phyloP scores from a whole-genome alignment of 2,797 vertebrate species.

The Acanthurus lineatus region DNA sequence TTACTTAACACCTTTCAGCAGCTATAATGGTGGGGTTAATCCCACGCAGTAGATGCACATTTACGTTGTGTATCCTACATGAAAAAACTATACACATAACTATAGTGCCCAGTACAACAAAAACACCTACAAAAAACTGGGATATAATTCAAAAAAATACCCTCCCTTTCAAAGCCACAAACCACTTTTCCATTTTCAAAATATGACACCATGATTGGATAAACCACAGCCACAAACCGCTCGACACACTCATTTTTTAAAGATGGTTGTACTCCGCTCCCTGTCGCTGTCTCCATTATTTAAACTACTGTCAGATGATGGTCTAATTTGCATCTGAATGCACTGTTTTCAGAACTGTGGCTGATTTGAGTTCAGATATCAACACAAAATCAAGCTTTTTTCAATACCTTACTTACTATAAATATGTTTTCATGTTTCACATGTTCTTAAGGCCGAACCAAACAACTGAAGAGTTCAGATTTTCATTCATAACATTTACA shows the following conservation, averaged over 20 bases:
- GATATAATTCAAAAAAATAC: neutral
- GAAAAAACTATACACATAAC: neutral
- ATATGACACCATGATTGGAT: neutral
- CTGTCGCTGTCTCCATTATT: neutral
- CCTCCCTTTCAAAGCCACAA: neutral
- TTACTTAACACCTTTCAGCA: constrained; percentile 8
- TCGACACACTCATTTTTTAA: neutral
- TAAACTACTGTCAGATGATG: neutral
- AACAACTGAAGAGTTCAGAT: too few relatives aligned
- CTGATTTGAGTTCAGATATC: neutral
- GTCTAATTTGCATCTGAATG: neutral
- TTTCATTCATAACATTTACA: too few relatives aligned
- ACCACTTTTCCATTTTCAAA: constrained; percentile 21
- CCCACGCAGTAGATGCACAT: neutral
- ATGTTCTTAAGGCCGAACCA: too few relatives aligned
- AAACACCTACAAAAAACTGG: neutral
- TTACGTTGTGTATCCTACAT: neutral
- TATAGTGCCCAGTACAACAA: neutral
- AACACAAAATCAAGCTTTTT: too few relatives aligned
- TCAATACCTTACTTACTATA: neutral
- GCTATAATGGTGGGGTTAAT: neutral
- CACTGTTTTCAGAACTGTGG: neutral
- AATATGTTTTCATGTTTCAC: too few relatives aligned
- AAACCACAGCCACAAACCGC: constrained; percentile 13
- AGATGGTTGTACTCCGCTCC: neutral